Evolutionary conservation across 2,113 vertebrate species (phyloP), one percentile per base, ranked within the genome.

Genomic region (Oriolus oriolus): DNA sequence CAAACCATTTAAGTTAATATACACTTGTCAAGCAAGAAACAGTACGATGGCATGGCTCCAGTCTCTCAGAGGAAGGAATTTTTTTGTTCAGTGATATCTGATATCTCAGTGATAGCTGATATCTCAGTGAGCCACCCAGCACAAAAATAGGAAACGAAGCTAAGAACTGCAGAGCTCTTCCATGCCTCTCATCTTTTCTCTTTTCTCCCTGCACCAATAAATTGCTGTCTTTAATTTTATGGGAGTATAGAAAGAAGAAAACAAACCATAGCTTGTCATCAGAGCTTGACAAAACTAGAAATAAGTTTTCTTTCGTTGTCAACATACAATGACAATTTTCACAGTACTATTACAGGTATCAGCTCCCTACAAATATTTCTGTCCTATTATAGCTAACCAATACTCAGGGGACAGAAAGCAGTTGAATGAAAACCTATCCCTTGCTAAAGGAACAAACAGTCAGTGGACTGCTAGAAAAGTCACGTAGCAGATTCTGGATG

Each of bases 1-100:
- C 88, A 95, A 95, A 91, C 45, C 45, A 63, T 81, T 87, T 82
- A 87, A 89, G 69, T 91, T 89, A 94, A 94, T 94, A 94, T 20
- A 95, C 69, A 53, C 90, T 89, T 93, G 92, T 89, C 94, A 95
- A 87, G 85, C 50, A 89, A 94, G 65, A 77, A 89, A 69, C 92
- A 93, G 69, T 49, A 65, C 2, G 41, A 93, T 91, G 84, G 85
- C 84, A 91, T 41, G 82, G 78, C 59, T 91, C 69, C 87, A 91
- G 69, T 53, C 77, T 95, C 60, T 89, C 37, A 87, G 69, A 91
- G 77, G 64, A 80, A 87, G 41, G 68, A 87, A 44, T 84, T 76
- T 84, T 95, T 93, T 94, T 89, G 53, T 91, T 91, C 92, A 80
- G 42, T 74, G 81, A 91, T 93, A 94, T 45, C 37, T 78, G 87